These are phyloP conservation scores for Nymphalis io DNA, from an alignment of 1,140 invertebrate species.

Conservation along the genomic window DNA sequence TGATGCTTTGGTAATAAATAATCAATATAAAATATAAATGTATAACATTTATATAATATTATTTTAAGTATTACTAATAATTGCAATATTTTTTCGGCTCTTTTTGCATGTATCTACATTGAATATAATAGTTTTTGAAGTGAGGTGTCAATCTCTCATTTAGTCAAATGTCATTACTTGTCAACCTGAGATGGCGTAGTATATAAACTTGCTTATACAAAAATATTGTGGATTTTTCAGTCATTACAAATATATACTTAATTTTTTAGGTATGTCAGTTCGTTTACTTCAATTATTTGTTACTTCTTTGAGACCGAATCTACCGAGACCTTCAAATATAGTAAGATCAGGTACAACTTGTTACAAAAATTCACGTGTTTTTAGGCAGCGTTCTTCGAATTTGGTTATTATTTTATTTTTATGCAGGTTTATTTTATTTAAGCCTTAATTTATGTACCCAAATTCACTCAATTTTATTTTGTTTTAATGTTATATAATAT, in stretches of 20 bases:
- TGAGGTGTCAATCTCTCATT: no score
- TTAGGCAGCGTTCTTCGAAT: constrained; percentile 9
- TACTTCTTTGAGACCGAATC: constrained; percentile 56
- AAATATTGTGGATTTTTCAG: background rate
- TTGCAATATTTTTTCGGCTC: no score
- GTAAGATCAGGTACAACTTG: constrained; percentile 58
- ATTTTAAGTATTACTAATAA: no score
- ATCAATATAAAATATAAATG: no score
- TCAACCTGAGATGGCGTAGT: constrained; percentile 14
- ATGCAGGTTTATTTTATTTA: no score
- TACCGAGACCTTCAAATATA: constrained; percentile 52
- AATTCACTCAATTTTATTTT: no score
- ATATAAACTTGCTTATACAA: constrained; percentile 5
- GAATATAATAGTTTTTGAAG: no score
- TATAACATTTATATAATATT: background rate
- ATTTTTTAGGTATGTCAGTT: constrained; percentile 66
- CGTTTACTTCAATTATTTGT: constrained; percentile 65
- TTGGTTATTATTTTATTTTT: constrained; percentile 3
- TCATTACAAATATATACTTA: background rate
- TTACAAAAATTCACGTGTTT: constrained; percentile 36
- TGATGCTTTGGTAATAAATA: no score
- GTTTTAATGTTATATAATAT: no score
- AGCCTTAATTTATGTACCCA: no score
- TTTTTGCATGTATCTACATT: no score
- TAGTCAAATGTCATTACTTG: no score